Evolutionary conservation across 2,797 vertebrate species (phyloP).

Genomic region (Apogon hyalosoma): DNA sequence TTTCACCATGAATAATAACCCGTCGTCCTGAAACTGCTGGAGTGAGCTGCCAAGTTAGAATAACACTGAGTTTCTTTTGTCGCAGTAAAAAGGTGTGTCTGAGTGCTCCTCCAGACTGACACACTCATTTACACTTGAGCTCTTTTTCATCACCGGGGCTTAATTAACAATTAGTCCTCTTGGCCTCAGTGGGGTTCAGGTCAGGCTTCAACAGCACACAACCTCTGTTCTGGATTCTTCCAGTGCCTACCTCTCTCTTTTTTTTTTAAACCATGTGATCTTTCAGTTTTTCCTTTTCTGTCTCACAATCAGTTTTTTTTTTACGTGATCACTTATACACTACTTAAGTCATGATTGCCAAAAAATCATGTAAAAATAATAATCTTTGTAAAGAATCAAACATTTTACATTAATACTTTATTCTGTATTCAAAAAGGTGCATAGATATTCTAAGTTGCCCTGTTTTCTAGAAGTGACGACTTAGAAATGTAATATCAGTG

Average conservation of each 20-base stretch:
- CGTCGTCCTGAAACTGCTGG: conserved; percentile 38
- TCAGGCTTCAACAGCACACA: conserved; percentile 58
- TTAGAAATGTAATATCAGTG: no score
- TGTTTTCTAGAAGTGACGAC: no score
- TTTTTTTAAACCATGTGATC: neutral
- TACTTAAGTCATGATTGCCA: neutral
- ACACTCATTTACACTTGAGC: conserved; percentile 76
- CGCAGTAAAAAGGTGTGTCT: conserved; percentile 62
- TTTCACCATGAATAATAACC: conserved; percentile 65
- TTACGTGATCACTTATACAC: neutral
- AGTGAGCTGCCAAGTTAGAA: conserved; percentile 64
- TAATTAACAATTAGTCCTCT: conserved; percentile 78
- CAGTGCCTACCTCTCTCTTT: conserved; percentile 40
- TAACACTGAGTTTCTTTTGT: conserved; percentile 63
- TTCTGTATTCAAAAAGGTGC: no score
- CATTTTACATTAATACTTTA: no score
- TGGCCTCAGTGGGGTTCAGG: conserved; percentile 60
- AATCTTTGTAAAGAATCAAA: no score
- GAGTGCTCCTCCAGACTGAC: conserved; percentile 69
- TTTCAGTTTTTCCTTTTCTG: conserved; percentile 17
- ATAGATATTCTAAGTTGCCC: no score
- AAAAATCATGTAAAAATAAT: no score
- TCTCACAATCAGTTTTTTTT: neutral
- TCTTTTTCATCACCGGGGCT: conserved; percentile 70
- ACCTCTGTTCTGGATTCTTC: conserved; percentile 46